Percentiles rank a stretch among this genome's conserved stretches.
These are phyloP conservation scores for Athrips mouffetella DNA, from an alignment of 2,888 invertebrate genomes.

Conservation along the genomic window DNA sequence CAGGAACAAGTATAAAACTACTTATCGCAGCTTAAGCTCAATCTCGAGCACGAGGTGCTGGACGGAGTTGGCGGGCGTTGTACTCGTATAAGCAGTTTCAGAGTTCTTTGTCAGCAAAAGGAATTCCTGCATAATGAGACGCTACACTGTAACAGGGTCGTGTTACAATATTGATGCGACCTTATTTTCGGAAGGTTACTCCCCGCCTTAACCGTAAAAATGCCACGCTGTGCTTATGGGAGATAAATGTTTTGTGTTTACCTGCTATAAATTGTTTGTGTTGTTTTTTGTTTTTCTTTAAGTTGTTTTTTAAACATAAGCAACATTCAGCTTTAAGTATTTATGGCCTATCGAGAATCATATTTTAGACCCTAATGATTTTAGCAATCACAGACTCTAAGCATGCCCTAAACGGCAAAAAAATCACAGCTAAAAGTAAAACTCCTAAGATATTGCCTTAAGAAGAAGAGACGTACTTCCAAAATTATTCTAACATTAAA, in stretches of 20 bases:
- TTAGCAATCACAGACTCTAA: too few species aligned
- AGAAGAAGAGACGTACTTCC: too few species aligned
- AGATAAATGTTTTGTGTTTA: background rate
- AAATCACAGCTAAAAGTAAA: too few species aligned
- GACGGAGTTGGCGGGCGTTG: background rate
- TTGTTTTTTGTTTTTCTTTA: background rate
- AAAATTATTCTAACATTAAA: too few species aligned
- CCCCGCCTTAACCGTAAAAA: conserved; percentile 4
- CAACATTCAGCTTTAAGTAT: too few species aligned
- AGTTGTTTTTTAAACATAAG: background rate
- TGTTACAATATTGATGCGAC: conserved; percentile 16
- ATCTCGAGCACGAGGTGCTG: background rate
- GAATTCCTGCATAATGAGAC: conserved; percentile 33
- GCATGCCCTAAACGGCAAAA: too few species aligned
- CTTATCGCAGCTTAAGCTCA: too few species aligned
- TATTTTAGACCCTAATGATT: too few species aligned
- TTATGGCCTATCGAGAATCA: too few species aligned
- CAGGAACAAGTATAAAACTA: too few species aligned
- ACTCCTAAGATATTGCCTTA: too few species aligned
- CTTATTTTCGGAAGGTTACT: conserved; percentile 7
- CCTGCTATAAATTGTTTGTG: background rate
- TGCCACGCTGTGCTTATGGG: background rate
- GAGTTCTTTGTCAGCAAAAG: conserved; percentile 27
- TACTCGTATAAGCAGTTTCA: conserved; percentile 12
- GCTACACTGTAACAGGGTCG: conserved; percentile 15